Conservation (phyloP, 2,113 vertebrate genomes). For the Gavialis gangeticus region DNA sequence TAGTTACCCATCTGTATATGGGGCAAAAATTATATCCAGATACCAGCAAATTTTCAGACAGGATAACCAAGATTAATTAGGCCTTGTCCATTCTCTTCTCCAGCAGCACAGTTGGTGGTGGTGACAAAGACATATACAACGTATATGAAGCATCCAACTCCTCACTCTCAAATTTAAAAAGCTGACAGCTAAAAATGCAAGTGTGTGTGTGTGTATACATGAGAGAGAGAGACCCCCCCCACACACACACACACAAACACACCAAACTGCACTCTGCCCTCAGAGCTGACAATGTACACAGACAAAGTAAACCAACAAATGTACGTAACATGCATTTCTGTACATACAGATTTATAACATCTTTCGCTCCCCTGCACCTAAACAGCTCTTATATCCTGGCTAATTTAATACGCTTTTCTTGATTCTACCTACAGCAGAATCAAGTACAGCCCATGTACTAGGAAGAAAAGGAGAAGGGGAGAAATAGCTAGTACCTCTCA, state of each 20-base stretch:
- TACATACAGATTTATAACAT: background rate
- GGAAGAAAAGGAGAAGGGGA: background rate
- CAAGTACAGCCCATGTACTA: background rate
- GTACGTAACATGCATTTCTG: background rate
- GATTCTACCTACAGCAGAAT: background rate
- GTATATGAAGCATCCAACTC: background rate
- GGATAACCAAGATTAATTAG: background rate
- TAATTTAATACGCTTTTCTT: background rate
- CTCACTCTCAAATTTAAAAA: background rate
- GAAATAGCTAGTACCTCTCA: background rate
- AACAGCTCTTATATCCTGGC: too few species aligned
- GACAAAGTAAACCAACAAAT: background rate
- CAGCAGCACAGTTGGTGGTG: background rate
- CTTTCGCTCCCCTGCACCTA: background rate
- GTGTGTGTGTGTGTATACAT: too few species aligned
- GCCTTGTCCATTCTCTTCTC: background rate
- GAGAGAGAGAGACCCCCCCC: too few species aligned
- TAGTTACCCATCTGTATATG: too few species aligned
- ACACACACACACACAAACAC: background rate
- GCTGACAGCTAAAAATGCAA: background rate
- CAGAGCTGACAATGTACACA: background rate
- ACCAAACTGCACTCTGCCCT: background rate
- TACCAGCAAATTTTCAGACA: background rate
- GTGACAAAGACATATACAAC: background rate
- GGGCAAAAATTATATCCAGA: background rate